Conservation (phyloP, 2,113 vertebrate genomes). For the human region DNA sequence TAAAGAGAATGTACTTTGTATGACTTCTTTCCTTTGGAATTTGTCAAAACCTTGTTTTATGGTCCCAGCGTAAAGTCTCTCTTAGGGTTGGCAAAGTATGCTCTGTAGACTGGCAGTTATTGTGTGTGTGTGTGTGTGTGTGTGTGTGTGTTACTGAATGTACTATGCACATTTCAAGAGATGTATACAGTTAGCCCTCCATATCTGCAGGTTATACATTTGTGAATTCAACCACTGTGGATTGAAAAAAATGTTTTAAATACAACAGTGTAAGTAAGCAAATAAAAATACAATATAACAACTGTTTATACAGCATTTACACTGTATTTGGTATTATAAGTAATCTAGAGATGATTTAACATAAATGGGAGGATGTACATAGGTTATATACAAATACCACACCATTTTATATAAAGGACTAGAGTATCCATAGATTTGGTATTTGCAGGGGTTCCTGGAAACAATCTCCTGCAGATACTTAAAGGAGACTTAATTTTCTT, state of each 20-base stretch:
- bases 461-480: neutral
- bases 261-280: neutral
- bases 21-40: neutral
- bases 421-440: neutral
- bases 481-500: neutral
- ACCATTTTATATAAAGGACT: neutral
- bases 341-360: neutral
- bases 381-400: neutral
- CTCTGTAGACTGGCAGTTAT: neutral
- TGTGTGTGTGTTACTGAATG: neutral
- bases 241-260: neutral
- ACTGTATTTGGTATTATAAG: too few relatives aligned
- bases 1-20: neutral
- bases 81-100: neutral
- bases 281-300: neutral
- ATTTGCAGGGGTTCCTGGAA: neutral
- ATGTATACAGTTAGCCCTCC: neutral
- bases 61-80: neutral
- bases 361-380: neutral
- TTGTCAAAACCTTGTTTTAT: neutral
- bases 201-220: neutral
- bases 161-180: neutral
- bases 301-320: too few relatives aligned
- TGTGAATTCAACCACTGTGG: neutral
- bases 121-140: too few relatives aligned